These are phyloP conservation scores for Scaeva pyrastri DNA, from an alignment of 2,888 invertebrate species.

Conservation along the genomic window DNA sequence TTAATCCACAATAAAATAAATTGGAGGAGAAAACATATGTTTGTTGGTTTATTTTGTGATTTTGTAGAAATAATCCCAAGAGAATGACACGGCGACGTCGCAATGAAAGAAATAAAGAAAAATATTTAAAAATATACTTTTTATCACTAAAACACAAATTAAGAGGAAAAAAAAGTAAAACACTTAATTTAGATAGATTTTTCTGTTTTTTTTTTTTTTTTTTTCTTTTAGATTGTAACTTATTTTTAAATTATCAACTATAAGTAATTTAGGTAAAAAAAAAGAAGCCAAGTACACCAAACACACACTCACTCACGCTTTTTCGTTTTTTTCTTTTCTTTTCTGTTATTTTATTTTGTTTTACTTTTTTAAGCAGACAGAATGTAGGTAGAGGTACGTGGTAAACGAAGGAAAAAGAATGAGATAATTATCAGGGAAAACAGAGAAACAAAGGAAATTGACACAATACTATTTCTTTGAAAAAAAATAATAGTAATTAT, in stretches of 20 bases:
- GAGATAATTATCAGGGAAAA: conserved; percentile 36
- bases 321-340: conserved; percentile 7
- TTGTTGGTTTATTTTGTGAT: conserved; percentile 48
- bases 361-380: conserved; percentile 40
- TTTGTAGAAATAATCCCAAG: conserved; percentile 59
- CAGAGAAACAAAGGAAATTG: conserved; percentile 63
- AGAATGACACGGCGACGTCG: conserved; percentile 46
- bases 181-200: conserved; percentile 42
- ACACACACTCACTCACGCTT: conserved; percentile 31
- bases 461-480: conserved; percentile 40
- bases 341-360: conserved; percentile 20
- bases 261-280: conserved; percentile 33
- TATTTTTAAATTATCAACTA: conserved; percentile 53
- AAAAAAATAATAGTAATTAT: conserved; percentile 23
- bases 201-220: no score
- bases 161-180: conserved; percentile 39
- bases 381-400: conserved; percentile 49
- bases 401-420: conserved; percentile 27
- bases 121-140: conserved; percentile 50
- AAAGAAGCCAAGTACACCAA: conserved; percentile 55
- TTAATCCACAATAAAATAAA: conserved; percentile 62
- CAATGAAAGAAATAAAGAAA: conserved; percentile 56
- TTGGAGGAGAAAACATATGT: conserved; percentile 63
- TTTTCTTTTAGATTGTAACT: conserved; percentile 25
- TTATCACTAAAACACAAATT: conserved; percentile 59